Evolutionary conservation across 92 coral and sea anemone species (phyloP), one percentile per base, ranked within the genome.

Genomic region (Porites lobata): DNA sequence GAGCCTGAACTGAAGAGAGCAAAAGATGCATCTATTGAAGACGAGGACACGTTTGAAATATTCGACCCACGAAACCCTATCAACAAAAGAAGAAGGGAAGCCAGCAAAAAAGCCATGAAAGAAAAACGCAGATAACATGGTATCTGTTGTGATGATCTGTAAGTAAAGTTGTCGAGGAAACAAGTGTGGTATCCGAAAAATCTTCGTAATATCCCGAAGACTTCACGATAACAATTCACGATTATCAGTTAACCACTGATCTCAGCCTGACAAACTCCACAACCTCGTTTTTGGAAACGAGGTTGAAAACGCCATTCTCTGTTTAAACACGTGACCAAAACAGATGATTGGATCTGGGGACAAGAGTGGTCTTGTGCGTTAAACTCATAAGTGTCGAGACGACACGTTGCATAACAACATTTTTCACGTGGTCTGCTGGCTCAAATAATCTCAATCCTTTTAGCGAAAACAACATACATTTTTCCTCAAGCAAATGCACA

Each of bases 41-140:
- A 97, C 72, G 98, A 90, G 77, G 99, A 97, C 68, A 97, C 98
- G 0, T 97, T 77, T 75, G 99, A 95, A 76, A 97, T 97, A 80
- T 97, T 95, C 79, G 99, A 97, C 52, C 99, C 99, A 18, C 91
- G 99, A 58, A 97, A 97, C 70, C 98, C 99, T 13, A 95, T 97
- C 87, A 97, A 95, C 87, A 95, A 95, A 72, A 85, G 99, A 77
- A 88, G 99, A 68, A 81, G 99, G 15, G 99, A 95, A 82, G 98
- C 96, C n/a, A 95, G 98, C 76, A 95, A 97, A 78, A 87, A 86
- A 50, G 79, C 92, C 76, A 93, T 93, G 94, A 88, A 92, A 68
- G 96, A 91, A 19, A 92, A 90, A 77, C 80, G 81, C 65, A 76
- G 87, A 85, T 82, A 72, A 76, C 79, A 0, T 6, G 43, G 24